Evolutionary conservation across 53 echinoderm and acorn worm genomes (phyloP), one percentile per base, ranked within the genome.

Genomic region (Apostichopus leukothele): DNA sequence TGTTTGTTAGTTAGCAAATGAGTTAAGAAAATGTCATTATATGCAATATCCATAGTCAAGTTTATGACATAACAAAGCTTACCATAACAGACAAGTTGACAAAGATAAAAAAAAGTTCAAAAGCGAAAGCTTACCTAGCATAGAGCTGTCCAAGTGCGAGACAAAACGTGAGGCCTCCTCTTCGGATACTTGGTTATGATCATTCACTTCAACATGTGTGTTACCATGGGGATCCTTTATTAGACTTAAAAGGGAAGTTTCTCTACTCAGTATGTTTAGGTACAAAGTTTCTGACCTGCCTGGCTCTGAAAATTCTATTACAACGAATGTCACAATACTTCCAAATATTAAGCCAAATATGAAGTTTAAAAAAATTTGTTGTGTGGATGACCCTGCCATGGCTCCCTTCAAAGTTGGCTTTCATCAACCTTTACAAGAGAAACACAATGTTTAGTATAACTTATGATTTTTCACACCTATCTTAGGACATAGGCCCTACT

Each of bases 271-370:
- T 7, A 81, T 57, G n/a, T 52, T 81, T 18, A 81, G 50, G 20
- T 14, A 54, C 20, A 16, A 77, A 27, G 18, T n/a, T 22, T 81
- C 51, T 19, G 54, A 52, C 13, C 52, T 16, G 18, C 8, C 59
- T 10, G 81, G 6, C n/a, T 81, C 55, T 75, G 89, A 89, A 73
- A 90, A 91, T 19, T 86, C 89, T 50, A 92, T 85, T 21, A 89
- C 19, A 19, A 83, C 75, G 26, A 89, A 93, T 54, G 92, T 90
- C 60, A 95, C 73, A 53, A 81, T 80, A 26, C 87, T 83, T 55
- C 95, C 92, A 67, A 92, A 83, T 60, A 91, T 81, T 60, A 95
- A 75, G 5, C 92, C 93, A 11, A 88, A 89, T 19, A 83, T 87
- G 76, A 95, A 95, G 76, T 91, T 91, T 54, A 81, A 54, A 25